Conservation (phyloP, 2,113 vertebrate genomes). For the Tympanuchus pallidicinctus region DNA sequence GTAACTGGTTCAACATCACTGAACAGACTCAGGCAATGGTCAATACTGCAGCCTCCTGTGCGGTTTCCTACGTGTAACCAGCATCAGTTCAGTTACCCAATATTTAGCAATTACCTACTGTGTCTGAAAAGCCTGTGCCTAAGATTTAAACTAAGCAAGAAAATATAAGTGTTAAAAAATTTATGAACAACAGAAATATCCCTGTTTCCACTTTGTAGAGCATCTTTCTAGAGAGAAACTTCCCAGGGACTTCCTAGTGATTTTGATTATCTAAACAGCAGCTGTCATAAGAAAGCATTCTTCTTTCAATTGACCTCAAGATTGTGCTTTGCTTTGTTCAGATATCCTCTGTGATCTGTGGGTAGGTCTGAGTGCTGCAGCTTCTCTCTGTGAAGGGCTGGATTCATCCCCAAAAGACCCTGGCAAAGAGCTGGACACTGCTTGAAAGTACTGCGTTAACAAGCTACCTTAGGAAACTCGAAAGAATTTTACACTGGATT, state of each 20-base stretch:
- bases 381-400: not conserved
- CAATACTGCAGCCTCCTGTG: not conserved
- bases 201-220: not conserved
- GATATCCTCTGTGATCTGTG: not conserved
- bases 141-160: not conserved
- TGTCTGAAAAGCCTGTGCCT: not conserved
- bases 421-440: not conserved
- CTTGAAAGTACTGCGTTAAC: not conserved
- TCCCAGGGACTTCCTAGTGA: not conserved
- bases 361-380: not conserved
- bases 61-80: not conserved
- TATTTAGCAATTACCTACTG: not conserved
- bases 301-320: not conserved
- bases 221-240: not conserved
- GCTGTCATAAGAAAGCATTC: not conserved
- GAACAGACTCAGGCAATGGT: accelerated
- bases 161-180: not conserved
- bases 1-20: not conserved
- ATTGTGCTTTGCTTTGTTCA: not conserved
- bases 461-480: not conserved
- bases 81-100: not conserved
- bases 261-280: not conserved
- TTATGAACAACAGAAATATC: not conserved
- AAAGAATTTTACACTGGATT: not conserved
- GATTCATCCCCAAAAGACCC: not conserved